phyloP scores from a whole-genome alignment of 2,113 vertebrate species.

The Catagonus wagneri region DNA sequence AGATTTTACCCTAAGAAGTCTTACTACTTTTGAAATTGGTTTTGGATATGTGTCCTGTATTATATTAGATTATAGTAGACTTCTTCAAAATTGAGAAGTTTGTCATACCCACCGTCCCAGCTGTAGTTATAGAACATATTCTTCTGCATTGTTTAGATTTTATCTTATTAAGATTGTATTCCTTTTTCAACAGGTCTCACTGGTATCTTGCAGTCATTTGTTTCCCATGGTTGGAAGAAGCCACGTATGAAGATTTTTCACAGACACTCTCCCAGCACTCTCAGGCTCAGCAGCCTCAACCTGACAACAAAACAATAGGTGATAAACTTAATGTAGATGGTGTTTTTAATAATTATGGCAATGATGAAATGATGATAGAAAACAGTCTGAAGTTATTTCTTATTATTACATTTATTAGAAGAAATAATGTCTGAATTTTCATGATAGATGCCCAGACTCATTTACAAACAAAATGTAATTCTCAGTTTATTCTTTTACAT shows the following conservation, averaged over 20 bases:
- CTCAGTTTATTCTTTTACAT: not conserved
- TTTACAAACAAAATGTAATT: constrained; percentile 24
- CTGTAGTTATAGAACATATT: not conserved
- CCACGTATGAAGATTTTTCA: constrained; percentile 85
- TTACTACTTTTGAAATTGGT: constrained; percentile 13
- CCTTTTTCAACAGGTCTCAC: constrained; percentile 90
- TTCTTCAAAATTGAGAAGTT: constrained; percentile 27
- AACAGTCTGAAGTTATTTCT: constrained; percentile 53
- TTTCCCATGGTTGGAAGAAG: constrained; percentile 94
- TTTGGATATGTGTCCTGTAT: constrained; percentile 18
- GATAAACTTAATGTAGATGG: constrained; percentile 35
- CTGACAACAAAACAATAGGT: constrained; percentile 58
- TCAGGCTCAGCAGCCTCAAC: constrained; percentile 47
- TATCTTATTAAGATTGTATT: constrained; percentile 46
- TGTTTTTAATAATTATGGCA: constrained; percentile 67
- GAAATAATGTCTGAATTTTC: constrained; percentile 20
- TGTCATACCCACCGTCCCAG: constrained; percentile 22
- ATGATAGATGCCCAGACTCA: not conserved
- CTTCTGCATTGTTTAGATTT: not conserved
- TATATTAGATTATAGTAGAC: not conserved
- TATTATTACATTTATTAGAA: constrained; percentile 53
- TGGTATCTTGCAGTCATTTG: constrained; percentile 99
- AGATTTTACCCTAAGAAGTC: not conserved
- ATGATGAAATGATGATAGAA: constrained; percentile 41
- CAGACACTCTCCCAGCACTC: constrained; percentile 45